Conservation (phyloP, 2,113 vertebrate species). For the Pogonocichla stellata region DNA sequence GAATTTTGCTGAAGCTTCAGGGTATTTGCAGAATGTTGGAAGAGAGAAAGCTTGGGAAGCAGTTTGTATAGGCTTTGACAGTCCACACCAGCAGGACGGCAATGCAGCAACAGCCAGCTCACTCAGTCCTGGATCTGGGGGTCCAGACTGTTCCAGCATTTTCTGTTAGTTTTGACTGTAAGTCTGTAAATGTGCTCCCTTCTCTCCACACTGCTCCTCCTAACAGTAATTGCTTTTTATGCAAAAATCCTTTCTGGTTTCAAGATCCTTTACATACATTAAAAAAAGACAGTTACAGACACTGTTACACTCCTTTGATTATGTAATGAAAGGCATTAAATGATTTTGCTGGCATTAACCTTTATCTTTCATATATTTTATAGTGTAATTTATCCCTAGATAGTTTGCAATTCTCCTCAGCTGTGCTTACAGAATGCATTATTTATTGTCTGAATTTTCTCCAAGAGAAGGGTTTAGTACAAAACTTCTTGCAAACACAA, state of each 20-base stretch:
- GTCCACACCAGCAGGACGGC: not conserved
- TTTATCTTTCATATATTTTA: constrained; percentile 45
- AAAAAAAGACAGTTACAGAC: constrained; percentile 8
- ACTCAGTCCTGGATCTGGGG: not conserved
- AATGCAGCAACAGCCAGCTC: not conserved
- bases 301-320: constrained; percentile 19
- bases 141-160: not conserved
- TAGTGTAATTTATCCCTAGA: constrained; percentile 44
- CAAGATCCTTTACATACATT: not conserved
- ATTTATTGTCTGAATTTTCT: constrained; percentile 35
- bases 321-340: constrained; percentile 50
- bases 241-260: constrained; percentile 20
- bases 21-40: not conserved
- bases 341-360: constrained; percentile 44
- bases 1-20: not conserved
- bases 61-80: not conserved
- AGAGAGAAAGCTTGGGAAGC: not conserved
- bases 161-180: not conserved
- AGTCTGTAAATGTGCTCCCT: not conserved
- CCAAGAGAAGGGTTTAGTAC: constrained; percentile 14
- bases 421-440: constrained; percentile 22
- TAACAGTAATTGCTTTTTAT: constrained; percentile 4
- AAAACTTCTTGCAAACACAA: constrained; percentile 19
- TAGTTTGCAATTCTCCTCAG: constrained; percentile 23
- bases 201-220: not conserved